Evolutionary conservation across 2,113 vertebrate species (phyloP).

Genomic region (Tursiops truncatus): DNA sequence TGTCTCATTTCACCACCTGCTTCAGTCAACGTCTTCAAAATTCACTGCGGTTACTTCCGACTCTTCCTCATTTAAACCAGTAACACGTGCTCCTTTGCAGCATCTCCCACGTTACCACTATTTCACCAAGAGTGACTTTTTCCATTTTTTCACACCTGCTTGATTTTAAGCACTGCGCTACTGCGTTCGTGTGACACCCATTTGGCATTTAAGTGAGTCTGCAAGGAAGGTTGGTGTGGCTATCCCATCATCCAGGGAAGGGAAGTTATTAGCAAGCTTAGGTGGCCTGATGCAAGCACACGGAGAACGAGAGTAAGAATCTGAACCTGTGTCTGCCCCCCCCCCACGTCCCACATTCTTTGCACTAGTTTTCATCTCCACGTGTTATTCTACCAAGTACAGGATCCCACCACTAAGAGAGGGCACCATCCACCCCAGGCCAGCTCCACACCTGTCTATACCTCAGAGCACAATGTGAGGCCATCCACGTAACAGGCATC

Average conservation of each 20-base stretch:
- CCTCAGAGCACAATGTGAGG: fast-evolving
- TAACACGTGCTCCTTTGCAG: fast-evolving
- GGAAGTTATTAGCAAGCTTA: background rate
- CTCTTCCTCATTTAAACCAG: background rate
- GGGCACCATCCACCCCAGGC: no score
- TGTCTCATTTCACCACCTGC: background rate
- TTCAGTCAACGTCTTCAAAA: background rate
- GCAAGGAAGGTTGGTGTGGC: background rate
- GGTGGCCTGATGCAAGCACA: background rate
- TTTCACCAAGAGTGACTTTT: background rate
- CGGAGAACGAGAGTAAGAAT: background rate
- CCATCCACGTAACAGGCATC: fast-evolving
- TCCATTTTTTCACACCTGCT: background rate
- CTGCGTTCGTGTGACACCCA: background rate
- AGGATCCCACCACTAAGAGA: background rate
- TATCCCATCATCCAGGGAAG: fast-evolving
- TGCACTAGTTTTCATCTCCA: background rate
- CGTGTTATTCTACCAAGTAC: background rate
- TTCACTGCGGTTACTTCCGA: background rate
- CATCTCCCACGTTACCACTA: fast-evolving
- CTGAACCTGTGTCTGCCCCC: background rate
- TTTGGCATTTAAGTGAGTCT: background rate
- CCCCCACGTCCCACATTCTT: background rate
- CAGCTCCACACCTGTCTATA: no score
- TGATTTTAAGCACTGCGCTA: background rate